Evolutionary conservation across 1,140 invertebrate genomes (phyloP).

Genomic region (Zaprionus inermis): DNA sequence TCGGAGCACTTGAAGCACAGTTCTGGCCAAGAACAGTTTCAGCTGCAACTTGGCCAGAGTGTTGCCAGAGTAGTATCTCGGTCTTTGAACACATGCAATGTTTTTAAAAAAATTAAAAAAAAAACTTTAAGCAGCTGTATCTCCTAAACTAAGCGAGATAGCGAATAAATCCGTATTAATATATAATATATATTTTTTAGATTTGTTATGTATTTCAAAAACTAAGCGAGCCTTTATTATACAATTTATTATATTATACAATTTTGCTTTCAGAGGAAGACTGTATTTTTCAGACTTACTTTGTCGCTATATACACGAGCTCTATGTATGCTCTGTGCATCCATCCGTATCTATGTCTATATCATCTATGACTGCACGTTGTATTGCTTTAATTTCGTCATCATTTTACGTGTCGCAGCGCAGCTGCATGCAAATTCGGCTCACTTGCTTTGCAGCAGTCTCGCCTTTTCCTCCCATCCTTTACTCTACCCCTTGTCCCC

Average conservation of each 20-base stretch:
- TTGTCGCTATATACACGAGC: neutral
- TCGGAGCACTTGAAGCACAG: constrained; percentile 11
- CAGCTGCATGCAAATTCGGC: constrained; percentile 65
- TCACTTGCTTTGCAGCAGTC: constrained; percentile 2
- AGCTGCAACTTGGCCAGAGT: constrained; percentile 5
- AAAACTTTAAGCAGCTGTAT: too few species aligned
- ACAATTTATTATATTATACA: too few species aligned
- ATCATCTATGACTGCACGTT: constrained; percentile 45
- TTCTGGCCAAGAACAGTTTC: neutral
- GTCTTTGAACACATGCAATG: too few species aligned
- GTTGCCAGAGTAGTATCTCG: too few species aligned
- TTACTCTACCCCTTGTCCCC: neutral
- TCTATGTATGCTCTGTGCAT: neutral
- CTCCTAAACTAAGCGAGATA: too few species aligned
- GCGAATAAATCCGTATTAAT: too few species aligned
- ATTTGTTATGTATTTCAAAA: too few species aligned
- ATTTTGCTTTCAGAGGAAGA: too few species aligned
- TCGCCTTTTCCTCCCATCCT: neutral
- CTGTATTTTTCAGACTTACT: too few species aligned
- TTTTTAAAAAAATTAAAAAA: too few species aligned
- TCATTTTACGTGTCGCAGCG: constrained; percentile 55
- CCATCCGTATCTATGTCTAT: constrained; percentile 16
- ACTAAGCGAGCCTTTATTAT: too few species aligned
- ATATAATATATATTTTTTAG: too few species aligned
- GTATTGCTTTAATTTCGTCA: constrained; percentile 79